Evolutionary conservation across 1,140 invertebrate species (phyloP).

Genomic region (Aleiodes sp.): DNA sequence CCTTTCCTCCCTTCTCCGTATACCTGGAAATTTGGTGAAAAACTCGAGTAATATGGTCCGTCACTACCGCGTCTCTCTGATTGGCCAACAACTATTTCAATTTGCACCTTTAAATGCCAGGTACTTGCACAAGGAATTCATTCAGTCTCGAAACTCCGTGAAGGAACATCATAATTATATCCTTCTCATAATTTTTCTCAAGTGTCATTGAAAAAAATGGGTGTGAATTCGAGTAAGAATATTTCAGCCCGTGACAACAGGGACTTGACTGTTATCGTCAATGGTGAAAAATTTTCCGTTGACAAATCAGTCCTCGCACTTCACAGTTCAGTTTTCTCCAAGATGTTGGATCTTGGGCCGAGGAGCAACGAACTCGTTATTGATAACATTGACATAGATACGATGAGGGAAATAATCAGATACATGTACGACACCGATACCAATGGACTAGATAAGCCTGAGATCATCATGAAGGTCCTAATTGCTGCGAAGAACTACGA

Average conservation of each 20-base stretch:
- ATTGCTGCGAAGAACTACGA: neutral
- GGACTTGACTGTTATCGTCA: neutral
- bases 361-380: neutral
- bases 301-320: neutral
- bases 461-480: neutral
- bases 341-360: neutral
- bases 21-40: no score
- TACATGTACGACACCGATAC: neutral
- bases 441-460: neutral
- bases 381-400: neutral
- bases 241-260: neutral
- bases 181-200: neutral
- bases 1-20: no score
- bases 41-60: no score
- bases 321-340: neutral
- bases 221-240: neutral
- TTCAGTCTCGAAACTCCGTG: neutral
- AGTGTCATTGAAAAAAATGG: neutral
- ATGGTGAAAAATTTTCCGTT: neutral
- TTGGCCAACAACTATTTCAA: neutral
- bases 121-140: neutral
- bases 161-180: neutral
- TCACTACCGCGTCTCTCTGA: no score
- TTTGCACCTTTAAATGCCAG: neutral
- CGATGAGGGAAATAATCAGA: neutral